Percentiles rank a stretch among this genome's conserved stretches.
phyloP scores from a whole-genome alignment of 92 coral and sea anemone genomes.

The Porites divaricata region DNA sequence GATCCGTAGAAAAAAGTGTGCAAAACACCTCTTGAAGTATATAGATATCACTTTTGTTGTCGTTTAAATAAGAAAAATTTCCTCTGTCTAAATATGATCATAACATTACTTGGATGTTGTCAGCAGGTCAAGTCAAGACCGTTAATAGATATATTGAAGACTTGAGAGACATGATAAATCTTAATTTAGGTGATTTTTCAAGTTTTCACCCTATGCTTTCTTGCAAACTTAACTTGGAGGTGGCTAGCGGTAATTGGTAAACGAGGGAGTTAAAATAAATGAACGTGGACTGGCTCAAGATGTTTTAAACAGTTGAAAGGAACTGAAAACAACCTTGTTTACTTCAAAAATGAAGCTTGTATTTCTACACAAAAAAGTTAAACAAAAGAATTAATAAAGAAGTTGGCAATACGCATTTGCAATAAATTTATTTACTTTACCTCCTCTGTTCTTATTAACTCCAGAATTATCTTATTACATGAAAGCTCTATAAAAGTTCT shows the following conservation, averaged over 20 bases:
- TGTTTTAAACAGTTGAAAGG: not conserved
- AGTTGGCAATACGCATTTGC: not conserved
- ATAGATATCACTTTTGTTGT: no score
- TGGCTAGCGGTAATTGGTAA: not conserved
- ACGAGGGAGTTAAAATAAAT: not conserved
- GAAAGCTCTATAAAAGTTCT: no score
- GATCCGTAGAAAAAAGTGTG: no score
- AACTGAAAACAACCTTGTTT: not conserved
- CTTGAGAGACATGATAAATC: not conserved
- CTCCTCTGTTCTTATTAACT: no score
- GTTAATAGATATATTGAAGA: not conserved
- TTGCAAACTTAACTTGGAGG: not conserved
- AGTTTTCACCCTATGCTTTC: not conserved
- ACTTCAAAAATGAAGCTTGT: not conserved
- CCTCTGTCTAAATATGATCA: not conserved
- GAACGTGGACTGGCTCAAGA: not conserved
- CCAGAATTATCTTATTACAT: no score
- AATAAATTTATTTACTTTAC: not conserved
- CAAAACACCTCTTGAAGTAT: no score
- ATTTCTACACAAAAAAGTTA: not conserved
- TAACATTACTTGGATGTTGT: no score
- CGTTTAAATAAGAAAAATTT: not conserved
- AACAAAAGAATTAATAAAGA: not conserved
- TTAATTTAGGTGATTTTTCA: not conserved
- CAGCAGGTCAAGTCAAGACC: not conserved